Evolutionary conservation across 2,113 vertebrate genomes (phyloP), one percentile per base, ranked within the genome.

Genomic region (Dendropsophus ebraccatus): DNA sequence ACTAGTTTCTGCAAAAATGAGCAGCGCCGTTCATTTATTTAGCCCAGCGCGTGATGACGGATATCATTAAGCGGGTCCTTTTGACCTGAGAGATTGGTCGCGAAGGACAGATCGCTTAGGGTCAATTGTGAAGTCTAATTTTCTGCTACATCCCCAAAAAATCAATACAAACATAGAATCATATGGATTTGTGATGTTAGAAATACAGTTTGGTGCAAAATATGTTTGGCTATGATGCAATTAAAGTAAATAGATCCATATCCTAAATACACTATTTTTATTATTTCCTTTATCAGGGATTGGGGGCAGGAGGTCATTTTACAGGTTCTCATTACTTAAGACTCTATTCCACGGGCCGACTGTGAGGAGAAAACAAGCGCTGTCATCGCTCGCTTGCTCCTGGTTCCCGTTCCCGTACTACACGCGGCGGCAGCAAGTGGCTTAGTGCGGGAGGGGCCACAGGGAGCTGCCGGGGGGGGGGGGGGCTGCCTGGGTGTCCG

Each of bases 41-140:
- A 65, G 25, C 54, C 77, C 12, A 60, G 32, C 5, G 32, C 6
- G 35, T 60, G 77, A 81, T 65, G 56, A 60, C 14, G 58, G 54
- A 47, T 50, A 45, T 52, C 56, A 21, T 69, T 82, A 82, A 4
- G 28, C 28, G 25, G 62, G 80, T 82, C 80, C 45, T 60, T 23
- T 2, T 82, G 80, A 69, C 80, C 80, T 52, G 58, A 30, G 80
- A 52, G 41, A 32, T 82, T 69, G 19, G 45, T 47, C 45, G 12
- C 4, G 12, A 69, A 82, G 60, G 80, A 70, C 62, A n/a, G 62
- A 67, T 69, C 60, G 52, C 62, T 82, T 82, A 69, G 62, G 80
- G 60, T 37, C 60, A 82, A 49, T 32, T 32, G 60, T 69, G n/a
- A 16, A 82, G 49, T 52, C 28, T 28, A 69, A 82, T 69, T 69